Evolutionary conservation across 2,797 vertebrate genomes (phyloP).

Genomic region (Cephalopachus bancanus): DNA sequence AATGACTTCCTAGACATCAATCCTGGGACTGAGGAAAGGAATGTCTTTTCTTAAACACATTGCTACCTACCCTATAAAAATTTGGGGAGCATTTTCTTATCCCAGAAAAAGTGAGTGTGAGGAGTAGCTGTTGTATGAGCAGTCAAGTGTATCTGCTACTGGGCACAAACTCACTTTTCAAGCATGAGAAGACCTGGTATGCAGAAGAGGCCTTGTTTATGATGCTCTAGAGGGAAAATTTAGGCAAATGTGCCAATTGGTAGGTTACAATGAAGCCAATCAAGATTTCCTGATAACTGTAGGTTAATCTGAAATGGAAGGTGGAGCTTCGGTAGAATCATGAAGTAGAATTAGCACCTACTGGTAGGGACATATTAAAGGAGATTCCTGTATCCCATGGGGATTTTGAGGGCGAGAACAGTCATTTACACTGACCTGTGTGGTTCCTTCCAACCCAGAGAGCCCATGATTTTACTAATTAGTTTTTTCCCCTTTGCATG

Average conservation of each 20-base stretch:
- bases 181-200: not conserved
- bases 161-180: not conserved
- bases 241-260: not conserved
- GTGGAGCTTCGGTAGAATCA: not conserved
- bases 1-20: not conserved
- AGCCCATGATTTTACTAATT: conserved; percentile 61
- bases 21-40: not conserved
- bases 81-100: not conserved
- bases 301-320: not conserved
- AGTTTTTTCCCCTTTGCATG: conserved; percentile 56
- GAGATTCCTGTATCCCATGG: not conserved
- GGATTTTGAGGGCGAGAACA: not conserved
- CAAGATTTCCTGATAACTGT: not conserved
- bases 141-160: not conserved
- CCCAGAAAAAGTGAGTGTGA: not conserved
- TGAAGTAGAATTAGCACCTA: not conserved
- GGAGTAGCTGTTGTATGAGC: not conserved
- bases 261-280: not conserved
- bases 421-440: conserved; percentile 26
- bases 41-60: not conserved
- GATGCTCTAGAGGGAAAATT: not conserved
- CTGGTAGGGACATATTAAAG: not conserved
- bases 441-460: conserved; percentile 48
- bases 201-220: not conserved
- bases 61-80: not conserved